A percentile compares a stretch with the other conserved stretches of the same genome.
Conservation (phyloP, 2,797 vertebrate species). For the Hoplostethus mediterraneus region DNA sequence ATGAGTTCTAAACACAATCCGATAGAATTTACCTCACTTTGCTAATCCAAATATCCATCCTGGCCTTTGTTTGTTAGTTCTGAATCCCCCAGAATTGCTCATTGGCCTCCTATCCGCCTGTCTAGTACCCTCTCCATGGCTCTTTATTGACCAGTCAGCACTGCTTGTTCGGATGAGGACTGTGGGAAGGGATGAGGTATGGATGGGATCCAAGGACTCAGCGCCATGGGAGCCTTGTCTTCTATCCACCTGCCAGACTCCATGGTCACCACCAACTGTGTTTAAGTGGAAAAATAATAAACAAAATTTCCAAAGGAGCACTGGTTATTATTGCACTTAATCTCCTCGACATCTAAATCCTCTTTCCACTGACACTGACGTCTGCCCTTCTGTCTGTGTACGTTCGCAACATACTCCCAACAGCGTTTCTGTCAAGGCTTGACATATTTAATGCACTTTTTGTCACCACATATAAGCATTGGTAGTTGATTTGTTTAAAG, state of each 20-base stretch:
- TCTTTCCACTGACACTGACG: not conserved
- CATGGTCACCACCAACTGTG: not conserved
- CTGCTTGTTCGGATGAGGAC: not conserved
- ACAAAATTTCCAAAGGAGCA: constrained; percentile 25
- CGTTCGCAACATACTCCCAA: no score
- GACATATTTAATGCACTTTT: no score
- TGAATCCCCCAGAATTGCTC: no score
- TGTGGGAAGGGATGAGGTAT: constrained; percentile 1
- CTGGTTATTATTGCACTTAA: constrained; percentile 38
- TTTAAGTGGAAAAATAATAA: constrained; percentile 35
- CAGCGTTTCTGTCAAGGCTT: no score
- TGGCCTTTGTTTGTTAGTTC: not conserved
- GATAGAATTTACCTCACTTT: not conserved
- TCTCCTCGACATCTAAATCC: constrained; percentile 42
- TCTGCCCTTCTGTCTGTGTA: not conserved
- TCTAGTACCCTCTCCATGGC: not conserved
- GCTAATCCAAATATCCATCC: not conserved
- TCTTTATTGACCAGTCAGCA: not conserved
- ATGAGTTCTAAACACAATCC: not conserved
- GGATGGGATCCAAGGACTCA: not conserved
- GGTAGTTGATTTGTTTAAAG: no score
- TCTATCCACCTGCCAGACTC: constrained; percentile 26
- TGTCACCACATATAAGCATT: no score
- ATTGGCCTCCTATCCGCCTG: not conserved
- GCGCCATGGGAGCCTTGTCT: not conserved